phyloP scores from a whole-genome alignment of 2,113 vertebrate species.

The Phalacrocorax pelagicus region DNA sequence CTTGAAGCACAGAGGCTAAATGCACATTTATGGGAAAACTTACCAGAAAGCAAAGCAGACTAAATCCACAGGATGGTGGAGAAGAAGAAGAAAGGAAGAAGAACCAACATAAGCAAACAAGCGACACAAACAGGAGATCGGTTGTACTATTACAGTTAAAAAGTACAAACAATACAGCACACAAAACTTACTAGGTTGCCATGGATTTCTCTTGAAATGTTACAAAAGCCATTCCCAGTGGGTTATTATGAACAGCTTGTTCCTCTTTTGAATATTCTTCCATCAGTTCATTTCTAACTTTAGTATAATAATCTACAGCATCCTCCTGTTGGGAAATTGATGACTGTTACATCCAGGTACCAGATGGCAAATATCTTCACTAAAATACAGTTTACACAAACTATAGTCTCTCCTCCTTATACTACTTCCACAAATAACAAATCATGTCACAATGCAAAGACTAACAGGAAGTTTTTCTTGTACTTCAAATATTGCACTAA shows the following conservation, averaged over 20 bases:
- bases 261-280: constrained; percentile 75
- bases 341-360: background rate
- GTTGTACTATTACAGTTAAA: background rate
- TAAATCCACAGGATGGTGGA: background rate
- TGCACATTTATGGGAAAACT: background rate
- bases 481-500: background rate
- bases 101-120: constrained; percentile 15
- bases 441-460: background rate
- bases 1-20: background rate
- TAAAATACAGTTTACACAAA: background rate
- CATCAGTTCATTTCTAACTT: constrained; percentile 72
- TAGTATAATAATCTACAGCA: constrained; percentile 86
- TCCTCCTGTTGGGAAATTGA: constrained; percentile 80
- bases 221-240: constrained; percentile 92
- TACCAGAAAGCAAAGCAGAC: constrained; percentile 7
- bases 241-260: constrained; percentile 59
- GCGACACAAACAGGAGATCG: background rate
- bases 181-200: constrained; percentile 85
- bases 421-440: background rate
- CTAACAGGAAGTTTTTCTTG: background rate
- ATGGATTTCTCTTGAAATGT: constrained; percentile 89
- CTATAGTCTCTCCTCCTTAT: background rate
- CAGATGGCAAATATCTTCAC: background rate
- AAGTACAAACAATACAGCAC: background rate
- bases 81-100: constrained; percentile 22